Base-by-base conservation (phyloP, 2,888 invertebrate genomes). In the Subacronicta megacephala region DNA sequence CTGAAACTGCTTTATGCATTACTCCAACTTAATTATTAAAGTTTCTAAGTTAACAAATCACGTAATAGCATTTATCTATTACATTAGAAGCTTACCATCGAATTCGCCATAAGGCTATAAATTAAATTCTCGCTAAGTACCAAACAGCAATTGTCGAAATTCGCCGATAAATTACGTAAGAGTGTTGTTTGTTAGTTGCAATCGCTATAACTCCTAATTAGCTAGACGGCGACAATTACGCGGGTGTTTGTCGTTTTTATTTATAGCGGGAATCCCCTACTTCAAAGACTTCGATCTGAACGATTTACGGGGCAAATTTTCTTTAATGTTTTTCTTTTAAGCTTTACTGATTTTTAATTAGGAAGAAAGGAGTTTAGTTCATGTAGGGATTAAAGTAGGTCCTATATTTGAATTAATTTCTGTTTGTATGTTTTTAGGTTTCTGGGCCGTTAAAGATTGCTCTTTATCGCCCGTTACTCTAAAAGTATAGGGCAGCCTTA, bases 201-300 rank as follows among this genome's bases (percentile, higher is more conserved):
- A 72, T 60, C 56, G 74, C 84, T 64, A 87, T 90, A 88, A 85
- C 80, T 89, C 77, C 84, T 86, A 88, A 90, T 90, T 90, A 88
- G 82, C 65, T 60, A 70, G 78, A 68, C 72, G 77, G 81, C 75
- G 82, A 84, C 87, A 84, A 87, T 87, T 84, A 87, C 79, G 72
- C 67, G 68, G 62, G 68, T 78, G 77, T 81, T 83, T 79, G 78
- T 72, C 66, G 76, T 73, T 67, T 72, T 78, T 79, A 77, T 78
- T 73, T 75, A 75, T 75, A 18, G 60, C 45, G 62, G 63, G 29
- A 44, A 20, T 36, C 23, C 36, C 45, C 37, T 46, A 36, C 74
- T 76, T 67, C 67, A 58, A 56, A 65, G 63, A 35, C 23, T 72
- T 79, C 77, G 77, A 78, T 77, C 65, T 42, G 44, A 33, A 46